Evolutionary conservation across 1,140 invertebrate species (phyloP), one percentile per base, ranked within the genome.

Genomic region (Hylyphantes graminicola): DNA sequence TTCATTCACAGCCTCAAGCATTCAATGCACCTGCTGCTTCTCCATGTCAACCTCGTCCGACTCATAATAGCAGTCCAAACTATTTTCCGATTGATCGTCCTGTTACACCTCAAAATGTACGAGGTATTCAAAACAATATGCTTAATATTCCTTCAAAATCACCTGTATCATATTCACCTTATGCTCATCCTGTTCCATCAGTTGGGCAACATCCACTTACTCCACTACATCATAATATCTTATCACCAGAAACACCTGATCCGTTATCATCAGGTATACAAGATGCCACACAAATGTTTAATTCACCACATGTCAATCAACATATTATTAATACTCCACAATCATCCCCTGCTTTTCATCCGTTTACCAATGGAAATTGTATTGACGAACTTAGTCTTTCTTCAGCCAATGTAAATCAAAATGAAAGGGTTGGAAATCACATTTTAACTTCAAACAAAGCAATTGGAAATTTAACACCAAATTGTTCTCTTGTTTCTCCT

Each of bases 321-420:
- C 79, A 82, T 82, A 54, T 82, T 73, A 54, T 82, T 55, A 85
- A 85, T 65, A 67, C 70, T 70, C 17, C 78, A 54, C 75, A 75
- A 48, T 8, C 67, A n/a, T 75, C 70, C 15, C 50, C 75, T 74
- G 61, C 76, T 51, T 9, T 78, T 55, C 84, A 85, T 79, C 10
- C 84, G 61, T 85, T 80, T 72, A 85, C 70, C 53, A 85, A 85
- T 85, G 85, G 85, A 17, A 85, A 82, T 64, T 85, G 77, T 81
- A 68, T 76, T 7, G 85, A 85, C 53, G 57, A 53, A 65, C 70
- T 83, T 83, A 74, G 54, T 72, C 53, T 76, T 5, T 54, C 74
- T 70, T 48, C 70, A n/a, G 55, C 79, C 6, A 73, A 57, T 76
- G 55, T 75, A 70, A 67, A 85, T 63, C 74, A 59, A 78, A 78